phyloP scores from a whole-genome alignment of 2,113 vertebrate genomes.

The Chinchilla lanigera region DNA sequence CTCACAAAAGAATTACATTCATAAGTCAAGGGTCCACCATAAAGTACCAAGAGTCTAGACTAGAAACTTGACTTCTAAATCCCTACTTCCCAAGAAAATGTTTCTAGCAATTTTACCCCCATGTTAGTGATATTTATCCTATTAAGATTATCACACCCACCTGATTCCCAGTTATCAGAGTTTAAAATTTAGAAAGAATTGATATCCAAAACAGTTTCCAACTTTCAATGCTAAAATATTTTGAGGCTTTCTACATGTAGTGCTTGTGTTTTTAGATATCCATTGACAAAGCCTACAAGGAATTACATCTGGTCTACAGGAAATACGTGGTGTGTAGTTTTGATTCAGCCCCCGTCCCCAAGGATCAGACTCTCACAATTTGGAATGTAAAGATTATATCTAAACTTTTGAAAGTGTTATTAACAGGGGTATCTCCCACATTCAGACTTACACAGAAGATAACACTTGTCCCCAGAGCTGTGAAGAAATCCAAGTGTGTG shows the following conservation, averaged over 20 bases:
- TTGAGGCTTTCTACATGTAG: background rate
- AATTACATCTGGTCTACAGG: background rate
- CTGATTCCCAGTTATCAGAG: background rate
- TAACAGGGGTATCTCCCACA: background rate
- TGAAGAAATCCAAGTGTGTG: background rate
- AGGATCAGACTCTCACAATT: background rate
- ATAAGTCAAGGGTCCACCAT: no score
- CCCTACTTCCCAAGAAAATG: background rate
- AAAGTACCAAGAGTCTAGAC: constrained; percentile 13
- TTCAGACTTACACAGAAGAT: background rate
- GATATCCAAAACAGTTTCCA: background rate
- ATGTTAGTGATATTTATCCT: background rate
- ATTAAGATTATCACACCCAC: background rate
- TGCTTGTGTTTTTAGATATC: background rate
- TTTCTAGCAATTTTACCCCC: background rate
- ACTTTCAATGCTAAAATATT: constrained; percentile 37
- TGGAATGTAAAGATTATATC: background rate
- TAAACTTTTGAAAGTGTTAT: background rate
- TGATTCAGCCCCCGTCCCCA: background rate
- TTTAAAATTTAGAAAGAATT: constrained; percentile 50
- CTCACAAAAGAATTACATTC: no score
- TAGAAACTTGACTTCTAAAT: background rate
- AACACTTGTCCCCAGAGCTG: background rate
- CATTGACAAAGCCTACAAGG: background rate
- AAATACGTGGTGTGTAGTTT: background rate